Evolutionary conservation across 2,888 invertebrate species (phyloP), one percentile per base, ranked within the genome.

Genomic region (Pterostichus madidus): DNA sequence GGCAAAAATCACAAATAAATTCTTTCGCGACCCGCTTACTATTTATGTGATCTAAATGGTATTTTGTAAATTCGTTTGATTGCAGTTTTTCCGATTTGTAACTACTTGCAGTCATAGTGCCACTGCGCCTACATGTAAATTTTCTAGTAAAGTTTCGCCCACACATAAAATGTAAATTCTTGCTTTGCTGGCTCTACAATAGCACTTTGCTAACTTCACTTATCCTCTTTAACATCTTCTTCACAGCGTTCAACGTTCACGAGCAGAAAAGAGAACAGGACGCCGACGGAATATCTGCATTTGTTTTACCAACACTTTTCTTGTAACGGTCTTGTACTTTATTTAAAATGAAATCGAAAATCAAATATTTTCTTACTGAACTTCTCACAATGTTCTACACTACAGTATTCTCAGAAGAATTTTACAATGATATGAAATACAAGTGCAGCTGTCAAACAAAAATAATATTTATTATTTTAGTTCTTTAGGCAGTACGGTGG

Each of bases 181-280:
- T 17, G 56, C 56, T 17, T 49, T 39, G 39, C 39, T 56, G 13
- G 56, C 7, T 56, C 8, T 17, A 56, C 56, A 56, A 56, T 15
- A 56, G 56, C 13, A 56, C 56, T 56, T 56, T 56, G 15, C 56
- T 56, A 56, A 56, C 56, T 56, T 56, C 17, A 17, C 56, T 56
- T 56, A 56, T 56, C 56, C 56, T 56, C 56, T 56, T 56, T 56
- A 56, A 56, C 56, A 56, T 56, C 56, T 56, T 56, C 56, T 56
- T 56, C 17, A 11, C 15, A 56, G 5, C 39, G 39, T 39, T 39
- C 15, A n/a, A 52, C 15, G 15, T 24, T 24, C 24, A 24, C 24
- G 24, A 24, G 52, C 52, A 39, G 39, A 39, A 39, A 39, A 39
- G 39, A n/a, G 52, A 52, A 8, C 39, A 39, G 39, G 13, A 56